Conservation (phyloP, 2,113 vertebrate genomes). For the Mustela lutreola region DNA sequence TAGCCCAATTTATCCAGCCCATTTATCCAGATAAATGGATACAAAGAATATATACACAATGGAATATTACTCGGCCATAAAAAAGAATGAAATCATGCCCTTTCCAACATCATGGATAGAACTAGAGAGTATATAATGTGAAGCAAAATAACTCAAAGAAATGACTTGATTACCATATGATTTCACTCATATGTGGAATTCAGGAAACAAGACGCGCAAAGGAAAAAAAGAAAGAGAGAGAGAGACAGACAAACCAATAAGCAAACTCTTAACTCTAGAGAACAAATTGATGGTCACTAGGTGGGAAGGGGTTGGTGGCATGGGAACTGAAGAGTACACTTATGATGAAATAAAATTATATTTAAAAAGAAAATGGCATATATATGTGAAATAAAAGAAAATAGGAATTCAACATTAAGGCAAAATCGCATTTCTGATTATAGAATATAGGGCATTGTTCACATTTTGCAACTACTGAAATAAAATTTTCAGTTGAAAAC, state of each 20-base stretch:
- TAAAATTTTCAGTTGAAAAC: conserved; percentile 3
- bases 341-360: background rate
- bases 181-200: background rate
- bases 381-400: background rate
- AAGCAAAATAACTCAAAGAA: background rate
- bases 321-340: background rate
- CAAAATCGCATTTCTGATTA: conserved; percentile 20
- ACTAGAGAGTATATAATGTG: background rate
- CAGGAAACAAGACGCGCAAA: background rate
- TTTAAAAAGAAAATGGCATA: background rate
- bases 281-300: background rate
- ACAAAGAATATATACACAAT: background rate
- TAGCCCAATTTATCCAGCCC: background rate
- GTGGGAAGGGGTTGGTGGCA: background rate
- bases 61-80: background rate
- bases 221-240: background rate
- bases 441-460: background rate
- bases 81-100: background rate
- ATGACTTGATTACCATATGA: background rate
- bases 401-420: background rate
- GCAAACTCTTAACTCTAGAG: background rate
- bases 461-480: background rate
- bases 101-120: background rate
- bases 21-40: background rate
- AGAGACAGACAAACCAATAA: background rate